Evolutionary conservation across 2,113 vertebrate genomes (phyloP).

Genomic region (Callaeas wilsoni): DNA sequence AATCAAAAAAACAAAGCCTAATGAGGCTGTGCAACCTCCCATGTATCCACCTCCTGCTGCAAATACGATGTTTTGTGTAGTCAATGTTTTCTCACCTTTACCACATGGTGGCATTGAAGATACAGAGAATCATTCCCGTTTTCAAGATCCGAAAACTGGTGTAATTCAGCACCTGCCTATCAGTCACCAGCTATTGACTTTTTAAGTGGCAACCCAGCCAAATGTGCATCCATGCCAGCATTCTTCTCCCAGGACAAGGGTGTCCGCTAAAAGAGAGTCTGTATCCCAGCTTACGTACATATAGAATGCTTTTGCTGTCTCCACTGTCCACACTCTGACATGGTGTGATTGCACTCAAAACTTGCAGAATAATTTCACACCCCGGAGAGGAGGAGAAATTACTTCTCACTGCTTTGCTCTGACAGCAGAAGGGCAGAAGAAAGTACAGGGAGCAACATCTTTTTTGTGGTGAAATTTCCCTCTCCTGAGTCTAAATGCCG

Average conservation of each 20-base stretch:
- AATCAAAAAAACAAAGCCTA: neutral
- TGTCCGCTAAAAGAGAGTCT: neutral
- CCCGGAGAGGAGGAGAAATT: neutral
- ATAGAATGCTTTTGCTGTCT: neutral
- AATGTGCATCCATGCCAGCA: neutral
- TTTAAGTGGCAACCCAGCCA: neutral
- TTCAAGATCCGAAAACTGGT: neutral
- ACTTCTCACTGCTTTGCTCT: neutral
- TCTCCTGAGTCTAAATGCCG: neutral
- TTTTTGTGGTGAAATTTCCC: neutral
- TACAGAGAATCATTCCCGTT: neutral
- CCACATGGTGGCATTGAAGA: constrained; percentile 18
- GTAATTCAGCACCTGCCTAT: neutral
- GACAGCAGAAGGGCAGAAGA: neutral
- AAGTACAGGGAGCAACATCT: neutral
- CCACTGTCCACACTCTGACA: neutral
- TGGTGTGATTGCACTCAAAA: neutral
- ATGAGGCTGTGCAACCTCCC: neutral
- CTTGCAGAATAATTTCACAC: neutral
- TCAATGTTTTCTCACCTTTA: neutral
- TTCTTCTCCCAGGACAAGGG: neutral
- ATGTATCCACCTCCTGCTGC: neutral
- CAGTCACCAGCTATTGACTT: neutral
- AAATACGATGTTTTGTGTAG: neutral
- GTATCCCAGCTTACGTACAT: neutral